These are phyloP conservation scores for Cryptus viduatorius DNA, from an alignment of 2,888 invertebrate genomes.

Conservation along the genomic window DNA sequence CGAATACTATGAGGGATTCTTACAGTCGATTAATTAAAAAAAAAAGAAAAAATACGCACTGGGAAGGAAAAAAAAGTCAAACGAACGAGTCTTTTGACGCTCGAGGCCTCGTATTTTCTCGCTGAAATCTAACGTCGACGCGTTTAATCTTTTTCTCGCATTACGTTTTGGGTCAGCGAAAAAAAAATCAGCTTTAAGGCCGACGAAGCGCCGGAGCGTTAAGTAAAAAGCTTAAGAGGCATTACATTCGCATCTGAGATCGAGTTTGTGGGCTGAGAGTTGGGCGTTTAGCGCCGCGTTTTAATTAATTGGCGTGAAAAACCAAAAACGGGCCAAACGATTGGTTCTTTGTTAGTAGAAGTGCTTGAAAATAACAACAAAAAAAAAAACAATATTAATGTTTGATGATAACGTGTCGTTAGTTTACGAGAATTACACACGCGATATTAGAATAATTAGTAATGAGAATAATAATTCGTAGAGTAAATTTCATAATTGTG, in stretches of 20 bases:
- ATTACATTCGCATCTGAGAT: constrained; percentile 77
- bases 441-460: constrained; percentile 39
- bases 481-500: constrained; percentile 39
- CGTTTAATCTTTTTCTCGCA: constrained; percentile 1
- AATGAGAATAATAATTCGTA: constrained; percentile 52
- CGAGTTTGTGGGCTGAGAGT: constrained; percentile 82
- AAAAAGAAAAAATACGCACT: constrained; percentile 34
- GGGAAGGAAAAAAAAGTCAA: constrained; percentile 30
- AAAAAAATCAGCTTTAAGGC: constrained; percentile 28
- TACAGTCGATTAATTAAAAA: neutral
- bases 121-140: constrained; percentile 19
- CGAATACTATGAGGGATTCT: constrained; percentile 17
- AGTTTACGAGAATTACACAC: constrained; percentile 50
- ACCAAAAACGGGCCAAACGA: constrained; percentile 35
- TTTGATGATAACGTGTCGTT: constrained; percentile 57
- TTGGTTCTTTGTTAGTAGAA: constrained; percentile 55
- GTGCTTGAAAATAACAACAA: constrained; percentile 42
- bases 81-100: constrained; percentile 32
- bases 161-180: constrained; percentile 19
- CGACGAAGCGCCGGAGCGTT: constrained; percentile 39
- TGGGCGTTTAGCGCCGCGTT: constrained; percentile 72
- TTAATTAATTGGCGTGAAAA: constrained; percentile 56
- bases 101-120: neutral
- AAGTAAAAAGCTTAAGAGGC: constrained; percentile 64
- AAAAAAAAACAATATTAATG: constrained; percentile 5